Evolutionary conservation across 2,888 invertebrate species (phyloP).

Genomic region (Sylvicola cinctus): DNA sequence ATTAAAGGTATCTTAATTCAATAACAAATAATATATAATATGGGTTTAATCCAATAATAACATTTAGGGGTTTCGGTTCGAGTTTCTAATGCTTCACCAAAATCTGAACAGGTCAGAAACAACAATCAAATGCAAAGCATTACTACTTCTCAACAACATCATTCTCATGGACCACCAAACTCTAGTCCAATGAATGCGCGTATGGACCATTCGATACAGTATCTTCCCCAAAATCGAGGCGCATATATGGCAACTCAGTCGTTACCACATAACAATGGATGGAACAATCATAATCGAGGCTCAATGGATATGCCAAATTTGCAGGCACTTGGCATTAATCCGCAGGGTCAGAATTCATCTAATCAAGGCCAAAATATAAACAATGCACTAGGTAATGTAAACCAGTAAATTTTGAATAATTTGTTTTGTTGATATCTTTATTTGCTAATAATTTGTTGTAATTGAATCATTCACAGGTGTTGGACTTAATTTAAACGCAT

Average conservation of each 20-base stretch:
- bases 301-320: conserved; percentile 75
- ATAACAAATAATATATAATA: too few species aligned
- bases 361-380: conserved; percentile 34
- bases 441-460: too few species aligned
- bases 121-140: too few species aligned
- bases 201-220: too few species aligned
- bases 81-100: conserved; percentile 72
- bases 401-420: too few species aligned
- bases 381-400: conserved; percentile 24
- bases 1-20: conserved; percentile 33
- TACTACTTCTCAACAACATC: too few species aligned
- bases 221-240: too few species aligned
- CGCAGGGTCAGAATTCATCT: conserved; percentile 31
- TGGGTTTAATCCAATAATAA: too few species aligned
- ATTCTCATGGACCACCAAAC: too few species aligned
- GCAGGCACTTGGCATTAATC: conserved; percentile 62
- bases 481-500: conserved; percentile 46
- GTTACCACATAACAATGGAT: conserved; percentile 15
- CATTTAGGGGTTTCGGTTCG: conserved; percentile 49
- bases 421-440: too few species aligned
- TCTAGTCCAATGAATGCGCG: too few species aligned
- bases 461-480: too few species aligned
- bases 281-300: conserved; percentile 24
- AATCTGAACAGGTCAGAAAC: conserved; percentile 37
- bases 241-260: not conserved